Percentiles rank a stretch among this genome's conserved stretches.
Conservation (phyloP, 30 jellyfish, hydroid and myxozoan species). For the Aurelia aurita region DNA sequence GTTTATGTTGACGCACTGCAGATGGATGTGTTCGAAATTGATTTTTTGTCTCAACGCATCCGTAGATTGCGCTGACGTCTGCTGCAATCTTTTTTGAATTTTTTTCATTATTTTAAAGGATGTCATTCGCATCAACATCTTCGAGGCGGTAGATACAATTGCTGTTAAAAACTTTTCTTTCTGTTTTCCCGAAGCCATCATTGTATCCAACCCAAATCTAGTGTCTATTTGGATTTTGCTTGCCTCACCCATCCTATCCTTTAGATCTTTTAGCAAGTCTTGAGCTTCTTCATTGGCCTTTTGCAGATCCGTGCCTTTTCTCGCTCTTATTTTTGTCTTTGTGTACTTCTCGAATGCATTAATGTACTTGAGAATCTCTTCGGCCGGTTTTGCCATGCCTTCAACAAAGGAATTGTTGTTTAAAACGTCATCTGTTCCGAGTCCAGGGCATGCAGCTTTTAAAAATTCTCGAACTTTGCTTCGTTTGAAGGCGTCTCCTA, state of each 20-base stretch:
- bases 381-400: background rate
- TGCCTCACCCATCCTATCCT: background rate
- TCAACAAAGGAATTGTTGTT: background rate
- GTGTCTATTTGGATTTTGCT: background rate
- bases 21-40: background rate
- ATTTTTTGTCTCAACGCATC: background rate
- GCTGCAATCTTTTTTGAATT: background rate
- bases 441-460: background rate
- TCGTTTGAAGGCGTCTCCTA: background rate
- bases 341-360: background rate
- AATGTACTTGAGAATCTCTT: background rate
- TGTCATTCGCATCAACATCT: no score
- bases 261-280: background rate
- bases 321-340: background rate
- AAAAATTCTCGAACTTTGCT: background rate
- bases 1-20: conserved; percentile 2
- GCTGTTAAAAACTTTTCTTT: background rate
- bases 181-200: background rate
- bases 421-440: background rate
- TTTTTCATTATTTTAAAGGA: background rate
- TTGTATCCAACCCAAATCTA: background rate
- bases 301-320: background rate
- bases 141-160: background rate
- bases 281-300: background rate
- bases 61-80: background rate